Evolutionary conservation across 1,140 invertebrate species (phyloP).

Genomic region (Copidosoma floridanum): DNA sequence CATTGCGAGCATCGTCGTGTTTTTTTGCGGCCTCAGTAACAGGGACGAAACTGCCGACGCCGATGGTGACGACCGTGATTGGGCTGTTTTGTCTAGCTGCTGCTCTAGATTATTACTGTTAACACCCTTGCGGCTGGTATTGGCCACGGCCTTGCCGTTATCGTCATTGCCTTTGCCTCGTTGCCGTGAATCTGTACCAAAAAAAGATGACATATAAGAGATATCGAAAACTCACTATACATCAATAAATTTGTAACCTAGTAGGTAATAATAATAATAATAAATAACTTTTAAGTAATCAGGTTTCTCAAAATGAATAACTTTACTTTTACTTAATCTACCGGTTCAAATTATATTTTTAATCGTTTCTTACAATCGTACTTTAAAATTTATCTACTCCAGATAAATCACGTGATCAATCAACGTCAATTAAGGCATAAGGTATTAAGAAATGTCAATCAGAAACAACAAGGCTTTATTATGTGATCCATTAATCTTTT

Average conservation of each 20-base stretch:
- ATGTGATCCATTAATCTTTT: no score
- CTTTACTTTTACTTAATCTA: no score
- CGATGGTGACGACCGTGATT: slow-evolving; percentile 48
- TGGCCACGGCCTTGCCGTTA: slow-evolving; percentile 3
- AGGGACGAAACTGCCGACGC: no score
- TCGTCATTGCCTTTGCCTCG: background rate
- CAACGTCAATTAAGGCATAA: no score
- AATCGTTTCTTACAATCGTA: no score
- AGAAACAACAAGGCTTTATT: no score
- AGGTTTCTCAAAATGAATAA: background rate
- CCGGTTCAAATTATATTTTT: no score
- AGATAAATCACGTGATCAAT: no score
- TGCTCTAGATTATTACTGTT: slow-evolving; percentile 30
- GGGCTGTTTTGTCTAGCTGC: slow-evolving; percentile 50
- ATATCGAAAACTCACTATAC: background rate
- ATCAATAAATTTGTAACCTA: background rate
- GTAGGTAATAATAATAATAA: background rate
- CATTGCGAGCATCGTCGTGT: no score
- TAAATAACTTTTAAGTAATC: background rate
- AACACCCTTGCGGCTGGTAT: slow-evolving; percentile 27
- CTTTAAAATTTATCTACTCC: no score
- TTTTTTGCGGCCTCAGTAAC: no score
- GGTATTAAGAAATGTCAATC: no score
- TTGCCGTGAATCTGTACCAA: slow-evolving; percentile 8
- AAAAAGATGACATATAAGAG: background rate